Evolutionary conservation across 2,888 invertebrate species (phyloP).

Genomic region (Xylocampa areola): DNA sequence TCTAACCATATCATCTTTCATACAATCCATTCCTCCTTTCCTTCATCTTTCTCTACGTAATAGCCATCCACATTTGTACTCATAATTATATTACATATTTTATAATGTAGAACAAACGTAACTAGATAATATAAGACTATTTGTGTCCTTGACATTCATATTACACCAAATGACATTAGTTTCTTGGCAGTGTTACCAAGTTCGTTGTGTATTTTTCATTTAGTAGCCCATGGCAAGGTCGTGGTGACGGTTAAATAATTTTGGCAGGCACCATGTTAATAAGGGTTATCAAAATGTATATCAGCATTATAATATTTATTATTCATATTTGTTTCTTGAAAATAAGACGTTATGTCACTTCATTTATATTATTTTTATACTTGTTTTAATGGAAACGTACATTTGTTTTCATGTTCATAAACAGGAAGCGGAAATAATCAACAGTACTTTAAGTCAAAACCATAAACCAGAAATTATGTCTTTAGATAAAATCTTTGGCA

Average conservation of each 20-base stretch:
- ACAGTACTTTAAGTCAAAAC: neutral
- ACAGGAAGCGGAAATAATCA: neutral
- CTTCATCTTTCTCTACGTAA: too few relatives aligned
- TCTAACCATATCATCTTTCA: too few relatives aligned
- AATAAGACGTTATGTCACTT: too few relatives aligned
- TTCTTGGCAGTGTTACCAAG: conserved; percentile 56
- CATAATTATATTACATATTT: too few relatives aligned
- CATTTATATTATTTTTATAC: too few relatives aligned
- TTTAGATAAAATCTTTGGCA: too few relatives aligned
- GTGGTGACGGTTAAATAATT: conserved; percentile 26
- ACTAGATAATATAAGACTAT: conserved; percentile 9
- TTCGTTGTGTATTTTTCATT: conserved; percentile 50
- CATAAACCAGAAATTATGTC: neutral
- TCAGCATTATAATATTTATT: conserved; percentile 7
- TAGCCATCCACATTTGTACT: too few relatives aligned
- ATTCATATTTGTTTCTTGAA: too few relatives aligned
- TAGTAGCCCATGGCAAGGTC: conserved; percentile 49
- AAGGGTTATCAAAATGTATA: conserved; percentile 31
- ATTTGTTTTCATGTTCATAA: neutral
- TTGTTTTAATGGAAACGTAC: neutral
- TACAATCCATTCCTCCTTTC: too few relatives aligned
- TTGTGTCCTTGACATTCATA: conserved; percentile 53
- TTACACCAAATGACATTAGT: conserved; percentile 32
- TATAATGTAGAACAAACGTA: conserved; percentile 1
- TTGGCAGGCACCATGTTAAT: conserved; percentile 18